A percentile compares a stretch with the other conserved stretches of the same genome.
Evolutionary conservation across 2,888 invertebrate genomes (phyloP).

Genomic region (Platycheirus albimanus): DNA sequence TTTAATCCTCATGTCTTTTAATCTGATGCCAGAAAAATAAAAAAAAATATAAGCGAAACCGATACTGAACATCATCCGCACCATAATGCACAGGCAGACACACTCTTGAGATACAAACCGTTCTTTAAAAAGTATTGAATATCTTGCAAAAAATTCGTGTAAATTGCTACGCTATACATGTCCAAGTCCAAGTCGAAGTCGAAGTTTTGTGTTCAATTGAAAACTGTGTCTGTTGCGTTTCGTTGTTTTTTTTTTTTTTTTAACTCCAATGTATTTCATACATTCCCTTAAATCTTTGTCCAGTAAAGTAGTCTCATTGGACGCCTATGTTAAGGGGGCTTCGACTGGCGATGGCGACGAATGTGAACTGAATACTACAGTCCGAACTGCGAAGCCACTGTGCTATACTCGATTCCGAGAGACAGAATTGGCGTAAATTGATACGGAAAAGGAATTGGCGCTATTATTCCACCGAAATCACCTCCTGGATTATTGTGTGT

Average conservation of each 20-base stretch:
- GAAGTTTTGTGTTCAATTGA: conserved; percentile 71
- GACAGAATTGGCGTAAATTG: conserved; percentile 71
- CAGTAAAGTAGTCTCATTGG: conserved; percentile 33
- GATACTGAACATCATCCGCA: background rate
- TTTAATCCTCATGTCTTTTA: conserved; percentile 20
- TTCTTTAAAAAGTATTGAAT: conserved; percentile 70
- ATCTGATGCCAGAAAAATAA: background rate
- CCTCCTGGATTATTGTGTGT: conserved; percentile 53
- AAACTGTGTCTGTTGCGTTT: conserved; percentile 52
- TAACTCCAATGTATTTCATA: conserved; percentile 9
- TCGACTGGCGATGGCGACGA: conserved; percentile 30
- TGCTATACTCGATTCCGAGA: conserved; percentile 30
- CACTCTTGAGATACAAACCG: conserved; percentile 2
- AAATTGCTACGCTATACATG: conserved; percentile 61
- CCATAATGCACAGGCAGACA: conserved; percentile 39
- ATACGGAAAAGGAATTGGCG: conserved; percentile 71
- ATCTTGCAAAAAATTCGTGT: conserved; percentile 70
- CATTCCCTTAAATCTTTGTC: conserved; percentile 55
- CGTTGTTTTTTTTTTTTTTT: conserved; percentile 15
- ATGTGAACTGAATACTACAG: conserved; percentile 50
- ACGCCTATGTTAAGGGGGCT: conserved; percentile 57
- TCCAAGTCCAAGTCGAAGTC: conserved; percentile 64
- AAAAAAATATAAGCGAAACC: conserved; percentile 12
- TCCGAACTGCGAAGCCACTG: conserved; percentile 40
- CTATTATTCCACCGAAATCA: conserved; percentile 66